phyloP scores from a whole-genome alignment of 2,797 vertebrate species.

The Babyrousa celebensis region DNA sequence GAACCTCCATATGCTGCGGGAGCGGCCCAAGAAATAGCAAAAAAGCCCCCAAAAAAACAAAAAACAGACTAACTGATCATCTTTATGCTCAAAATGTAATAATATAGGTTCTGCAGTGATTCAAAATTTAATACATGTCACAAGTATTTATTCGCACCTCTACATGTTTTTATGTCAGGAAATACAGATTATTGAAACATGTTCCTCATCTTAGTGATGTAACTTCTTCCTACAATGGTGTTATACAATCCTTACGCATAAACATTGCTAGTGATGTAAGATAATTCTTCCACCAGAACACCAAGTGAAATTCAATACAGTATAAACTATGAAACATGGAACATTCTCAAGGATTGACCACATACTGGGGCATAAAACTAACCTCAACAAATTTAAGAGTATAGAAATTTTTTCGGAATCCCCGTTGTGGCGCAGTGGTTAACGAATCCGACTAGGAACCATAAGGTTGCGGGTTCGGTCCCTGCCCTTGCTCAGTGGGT shows the following conservation, averaged over 20 bases:
- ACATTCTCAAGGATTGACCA: no score
- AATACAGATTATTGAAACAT: constrained; percentile 6
- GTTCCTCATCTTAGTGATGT: background rate
- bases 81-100: background rate
- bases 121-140: background rate
- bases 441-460: no score
- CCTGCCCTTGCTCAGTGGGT: no score
- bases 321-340: background rate
- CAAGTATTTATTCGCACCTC: background rate
- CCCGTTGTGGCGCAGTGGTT: no score
- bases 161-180: background rate
- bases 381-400: no score
- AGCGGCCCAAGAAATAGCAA: no score
- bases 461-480: no score
- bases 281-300: background rate
- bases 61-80: background rate
- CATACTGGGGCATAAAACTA: no score
- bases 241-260: background rate
- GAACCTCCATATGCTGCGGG: no score
- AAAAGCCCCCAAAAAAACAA: no score
- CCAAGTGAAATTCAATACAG: background rate
- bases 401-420: no score
- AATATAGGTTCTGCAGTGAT: background rate
- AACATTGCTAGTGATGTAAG: background rate
- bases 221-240: background rate